phyloP scores from a whole-genome alignment of 2,888 invertebrate genomes.

The Julus scandinavius region DNA sequence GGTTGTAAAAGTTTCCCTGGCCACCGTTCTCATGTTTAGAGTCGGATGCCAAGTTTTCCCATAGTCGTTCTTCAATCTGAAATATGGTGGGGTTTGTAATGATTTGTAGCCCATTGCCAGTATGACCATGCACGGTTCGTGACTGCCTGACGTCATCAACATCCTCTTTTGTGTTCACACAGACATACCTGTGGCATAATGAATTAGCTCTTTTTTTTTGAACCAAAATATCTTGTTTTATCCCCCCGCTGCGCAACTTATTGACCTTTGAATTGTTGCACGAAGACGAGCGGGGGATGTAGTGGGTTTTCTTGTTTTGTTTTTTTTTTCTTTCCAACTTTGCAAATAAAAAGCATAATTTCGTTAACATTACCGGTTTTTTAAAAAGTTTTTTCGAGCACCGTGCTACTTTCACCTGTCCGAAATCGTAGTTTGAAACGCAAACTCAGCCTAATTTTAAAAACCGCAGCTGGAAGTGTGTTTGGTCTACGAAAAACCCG shows the following conservation, averaged over 20 bases:
- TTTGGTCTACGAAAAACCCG: neutral
- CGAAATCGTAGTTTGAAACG: neutral
- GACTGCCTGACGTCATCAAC: neutral
- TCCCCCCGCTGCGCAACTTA: neutral
- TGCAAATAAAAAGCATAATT: neutral
- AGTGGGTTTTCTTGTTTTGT: slow-evolving; percentile 15
- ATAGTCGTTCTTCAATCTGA: too few relatives aligned
- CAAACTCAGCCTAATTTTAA: neutral
- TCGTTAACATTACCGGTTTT: slow-evolving; percentile 15
- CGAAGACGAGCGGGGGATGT: slow-evolving; percentile 31
- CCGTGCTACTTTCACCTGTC: slow-evolving; percentile 29
- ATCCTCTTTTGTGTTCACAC: neutral
- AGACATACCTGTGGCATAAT: neutral
- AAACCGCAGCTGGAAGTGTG: slow-evolving; percentile 18
- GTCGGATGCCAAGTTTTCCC: too few relatives aligned
- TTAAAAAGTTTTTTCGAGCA: neutral
- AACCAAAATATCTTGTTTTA: neutral
- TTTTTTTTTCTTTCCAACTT: neutral
- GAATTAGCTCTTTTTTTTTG: neutral
- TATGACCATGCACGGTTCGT: neutral
- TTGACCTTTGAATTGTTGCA: neutral
- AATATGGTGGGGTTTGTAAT: neutral
- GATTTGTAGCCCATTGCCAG: neutral
- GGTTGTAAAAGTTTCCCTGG: too few relatives aligned
- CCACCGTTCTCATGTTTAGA: too few relatives aligned